These are phyloP conservation scores for Gila robusta DNA, from an alignment of 2,797 vertebrate species.

Conservation along the genomic window DNA sequence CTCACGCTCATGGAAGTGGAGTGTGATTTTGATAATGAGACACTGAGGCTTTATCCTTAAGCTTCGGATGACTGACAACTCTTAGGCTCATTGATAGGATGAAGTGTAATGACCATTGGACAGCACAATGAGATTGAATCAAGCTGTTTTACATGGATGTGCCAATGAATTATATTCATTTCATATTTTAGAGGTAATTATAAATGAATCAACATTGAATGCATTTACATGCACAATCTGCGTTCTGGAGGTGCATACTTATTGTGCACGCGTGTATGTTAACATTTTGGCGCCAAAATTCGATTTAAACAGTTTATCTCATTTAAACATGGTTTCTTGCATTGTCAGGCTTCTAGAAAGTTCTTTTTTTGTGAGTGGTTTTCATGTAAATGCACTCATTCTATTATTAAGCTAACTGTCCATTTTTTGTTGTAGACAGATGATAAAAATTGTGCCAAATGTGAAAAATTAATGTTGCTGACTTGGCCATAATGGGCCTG, in stretches of 20 bases:
- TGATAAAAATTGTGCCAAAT: slow-evolving; percentile 61
- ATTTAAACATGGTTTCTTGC: background rate
- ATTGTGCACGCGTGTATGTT: background rate
- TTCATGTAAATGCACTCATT: slow-evolving; percentile 16
- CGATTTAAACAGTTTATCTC: background rate
- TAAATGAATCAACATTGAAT: slow-evolving; percentile 60
- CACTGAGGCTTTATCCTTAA: slow-evolving; percentile 70
- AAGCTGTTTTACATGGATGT: slow-evolving; percentile 33
- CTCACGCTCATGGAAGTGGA: slow-evolving; percentile 70
- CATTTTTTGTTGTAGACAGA: slow-evolving; percentile 62
- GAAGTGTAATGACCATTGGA: slow-evolving; percentile 77
- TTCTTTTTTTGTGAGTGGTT: background rate
- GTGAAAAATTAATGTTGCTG: slow-evolving; percentile 48
- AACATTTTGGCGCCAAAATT: background rate
- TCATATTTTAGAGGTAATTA: slow-evolving; percentile 65
- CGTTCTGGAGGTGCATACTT: background rate
- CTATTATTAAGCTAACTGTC: slow-evolving; percentile 23
- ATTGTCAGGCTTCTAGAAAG: background rate
- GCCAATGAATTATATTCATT: slow-evolving; percentile 58
- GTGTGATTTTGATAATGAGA: slow-evolving; percentile 73
- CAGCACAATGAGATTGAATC: slow-evolving; percentile 67
- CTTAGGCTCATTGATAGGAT: slow-evolving; percentile 71
- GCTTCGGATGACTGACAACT: slow-evolving; percentile 48
- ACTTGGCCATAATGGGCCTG: slow-evolving; percentile 53
- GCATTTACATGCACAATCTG: slow-evolving; percentile 45